Percentiles rank a stretch among this genome's conserved stretches.
Conservation (phyloP, 2,797 vertebrate species). For the Catharus ustulatus region DNA sequence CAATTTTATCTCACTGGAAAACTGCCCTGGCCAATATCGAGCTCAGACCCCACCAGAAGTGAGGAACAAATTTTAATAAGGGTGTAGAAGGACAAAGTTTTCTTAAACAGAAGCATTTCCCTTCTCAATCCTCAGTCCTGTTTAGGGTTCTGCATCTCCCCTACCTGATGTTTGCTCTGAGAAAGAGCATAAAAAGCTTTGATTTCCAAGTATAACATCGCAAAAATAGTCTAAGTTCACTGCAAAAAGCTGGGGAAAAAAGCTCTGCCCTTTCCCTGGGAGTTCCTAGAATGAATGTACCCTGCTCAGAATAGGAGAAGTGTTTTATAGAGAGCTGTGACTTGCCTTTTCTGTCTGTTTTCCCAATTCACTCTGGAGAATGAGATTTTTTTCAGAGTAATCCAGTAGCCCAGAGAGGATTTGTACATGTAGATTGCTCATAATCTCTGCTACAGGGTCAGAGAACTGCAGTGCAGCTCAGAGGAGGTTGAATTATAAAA, state of each 20-base stretch:
- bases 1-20: background rate
- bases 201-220: background rate
- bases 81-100: background rate
- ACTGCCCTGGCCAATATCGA: background rate
- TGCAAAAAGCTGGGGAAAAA: background rate
- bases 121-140: background rate
- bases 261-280: background rate
- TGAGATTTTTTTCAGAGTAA: background rate
- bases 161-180: background rate
- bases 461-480: background rate
- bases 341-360: background rate
- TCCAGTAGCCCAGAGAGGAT: background rate
- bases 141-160: background rate
- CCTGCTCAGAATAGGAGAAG: background rate
- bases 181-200: background rate
- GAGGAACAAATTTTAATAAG: background rate
- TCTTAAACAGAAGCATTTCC: background rate
- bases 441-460: background rate
- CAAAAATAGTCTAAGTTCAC: background rate
- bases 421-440: background rate
- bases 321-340: background rate
- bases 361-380: background rate
- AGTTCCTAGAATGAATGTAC: background rate
- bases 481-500: constrained; percentile 47
- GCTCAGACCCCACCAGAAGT: background rate